phyloP scores from a whole-genome alignment of 2,113 vertebrate genomes.

The Mus musculus region DNA sequence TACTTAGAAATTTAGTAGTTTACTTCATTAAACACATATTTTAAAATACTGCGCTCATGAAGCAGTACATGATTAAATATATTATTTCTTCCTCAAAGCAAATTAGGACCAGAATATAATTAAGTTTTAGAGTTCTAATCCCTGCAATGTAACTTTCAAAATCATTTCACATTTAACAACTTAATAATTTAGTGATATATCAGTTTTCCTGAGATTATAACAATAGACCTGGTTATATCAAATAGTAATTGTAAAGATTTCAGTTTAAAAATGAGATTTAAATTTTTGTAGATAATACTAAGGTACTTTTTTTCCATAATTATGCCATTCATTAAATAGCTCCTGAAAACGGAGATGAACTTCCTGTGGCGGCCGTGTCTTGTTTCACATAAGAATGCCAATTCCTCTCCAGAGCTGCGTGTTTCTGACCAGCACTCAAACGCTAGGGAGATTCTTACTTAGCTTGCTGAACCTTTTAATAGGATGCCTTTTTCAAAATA shows the following conservation, averaged over 20 bases:
- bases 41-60: slow-evolving; percentile 59
- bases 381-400: slow-evolving; percentile 85
- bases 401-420: slow-evolving; percentile 81
- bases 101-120: slow-evolving; percentile 78
- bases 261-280: slow-evolving; percentile 89
- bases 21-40: slow-evolving; percentile 12
- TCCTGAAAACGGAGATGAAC: slow-evolving; percentile 88
- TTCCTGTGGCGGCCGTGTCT: slow-evolving; percentile 88
- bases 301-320: slow-evolving; percentile 88
- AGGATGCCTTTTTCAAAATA: slow-evolving; percentile 1
- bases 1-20: slow-evolving; percentile 17
- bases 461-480: slow-evolving; percentile 74
- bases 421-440: slow-evolving; percentile 80
- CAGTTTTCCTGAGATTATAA: slow-evolving; percentile 86
- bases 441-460: slow-evolving; percentile 77
- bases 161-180: slow-evolving; percentile 84
- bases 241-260: slow-evolving; percentile 88
- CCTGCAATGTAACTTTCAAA: slow-evolving; percentile 79
- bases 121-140: slow-evolving; percentile 80
- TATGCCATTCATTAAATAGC: slow-evolving; percentile 88
- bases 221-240: slow-evolving; percentile 88
- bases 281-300: slow-evolving; percentile 88
- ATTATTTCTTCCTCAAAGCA: slow-evolving; percentile 79
- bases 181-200: slow-evolving; percentile 87
- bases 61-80: slow-evolving; percentile 60